A percentile compares a stretch with the other conserved stretches of the same genome.
phyloP scores from a whole-genome alignment of 1,140 invertebrate genomes.

The Bombus waltoni region DNA sequence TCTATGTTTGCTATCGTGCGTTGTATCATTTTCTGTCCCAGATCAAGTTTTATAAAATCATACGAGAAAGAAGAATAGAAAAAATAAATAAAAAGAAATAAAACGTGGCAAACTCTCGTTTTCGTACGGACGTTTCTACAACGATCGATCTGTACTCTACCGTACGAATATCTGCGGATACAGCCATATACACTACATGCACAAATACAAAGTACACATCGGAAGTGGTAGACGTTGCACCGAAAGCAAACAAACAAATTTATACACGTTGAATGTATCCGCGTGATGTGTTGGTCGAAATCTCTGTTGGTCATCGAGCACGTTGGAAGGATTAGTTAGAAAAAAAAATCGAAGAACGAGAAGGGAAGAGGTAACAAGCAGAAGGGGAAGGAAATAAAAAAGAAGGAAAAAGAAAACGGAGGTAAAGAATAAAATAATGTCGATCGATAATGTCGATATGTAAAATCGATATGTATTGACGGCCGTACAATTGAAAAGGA shows the following conservation, averaged over 20 bases:
- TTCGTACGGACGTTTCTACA: constrained; percentile 37
- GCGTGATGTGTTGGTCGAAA: neutral
- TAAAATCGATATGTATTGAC: constrained; percentile 45
- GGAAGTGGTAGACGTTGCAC: constrained; percentile 48
- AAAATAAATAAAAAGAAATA: neutral
- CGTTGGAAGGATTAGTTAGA: neutral
- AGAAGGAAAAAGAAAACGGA: no score
- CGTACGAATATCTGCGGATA: constrained; percentile 55
- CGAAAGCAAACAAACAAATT: constrained; percentile 55
- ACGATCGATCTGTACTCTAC: constrained; percentile 38
- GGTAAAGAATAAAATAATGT: neutral
- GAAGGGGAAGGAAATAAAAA: no score
- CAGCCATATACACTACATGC: constrained; percentile 27
- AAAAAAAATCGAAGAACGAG: neutral
- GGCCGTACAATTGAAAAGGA: constrained; percentile 54
- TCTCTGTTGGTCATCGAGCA: constrained; percentile 13
- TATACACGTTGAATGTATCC: constrained; percentile 7
- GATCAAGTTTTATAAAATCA: neutral
- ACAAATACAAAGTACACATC: constrained; percentile 36
- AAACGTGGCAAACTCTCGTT: constrained; percentile 10
- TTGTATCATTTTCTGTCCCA: neutral
- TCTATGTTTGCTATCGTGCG: neutral
- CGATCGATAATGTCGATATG: constrained; percentile 14
- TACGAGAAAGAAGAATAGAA: neutral
- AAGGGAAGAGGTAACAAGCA: no score